Evolutionary conservation across 37 sponge, comb jelly and placozoan species (phyloP).

Genomic region (Agelas oroides): DNA sequence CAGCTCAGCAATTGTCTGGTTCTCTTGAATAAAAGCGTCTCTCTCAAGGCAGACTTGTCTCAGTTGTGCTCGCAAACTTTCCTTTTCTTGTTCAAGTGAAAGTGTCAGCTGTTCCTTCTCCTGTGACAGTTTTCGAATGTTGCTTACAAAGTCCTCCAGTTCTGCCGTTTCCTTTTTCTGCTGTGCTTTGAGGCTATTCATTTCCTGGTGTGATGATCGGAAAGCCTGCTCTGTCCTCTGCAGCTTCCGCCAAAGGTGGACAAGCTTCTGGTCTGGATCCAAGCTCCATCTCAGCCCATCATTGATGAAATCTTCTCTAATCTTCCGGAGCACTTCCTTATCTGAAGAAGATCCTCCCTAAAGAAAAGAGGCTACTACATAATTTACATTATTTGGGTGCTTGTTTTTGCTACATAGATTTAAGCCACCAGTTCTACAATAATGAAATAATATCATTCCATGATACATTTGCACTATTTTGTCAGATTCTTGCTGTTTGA

Average conservation of each 20-base stretch:
- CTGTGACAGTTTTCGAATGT: conserved; percentile 35
- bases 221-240: conserved; percentile 50
- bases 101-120: conserved; percentile 31
- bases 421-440: too few species aligned
- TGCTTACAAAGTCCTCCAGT: conserved; percentile 16
- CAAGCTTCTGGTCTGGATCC: conserved; percentile 45
- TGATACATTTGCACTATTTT: too few species aligned
- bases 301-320: conserved; percentile 2
- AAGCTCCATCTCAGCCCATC: conserved; percentile 60
- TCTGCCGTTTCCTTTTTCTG: conserved; percentile 57
- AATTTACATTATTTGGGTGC: too few species aligned
- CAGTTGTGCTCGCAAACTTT: conserved; percentile 17
- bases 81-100: conserved; percentile 38
- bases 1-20: conserved; percentile 33
- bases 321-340: conserved; percentile 13
- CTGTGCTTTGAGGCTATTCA: conserved; percentile 30
- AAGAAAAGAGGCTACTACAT: too few species aligned
- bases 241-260: conserved; percentile 61
- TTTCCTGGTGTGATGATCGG: background rate
- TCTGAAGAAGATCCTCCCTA: background rate
- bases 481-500: too few species aligned
- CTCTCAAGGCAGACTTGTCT: conserved; percentile 21
- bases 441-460: too few species aligned
- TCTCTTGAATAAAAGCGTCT: conserved; percentile 38
- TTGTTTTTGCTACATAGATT: too few species aligned